Percentiles rank a stretch among this genome's conserved stretches.
Conservation (phyloP, 2,113 vertebrate species). For the Dolichotis patagonum region DNA sequence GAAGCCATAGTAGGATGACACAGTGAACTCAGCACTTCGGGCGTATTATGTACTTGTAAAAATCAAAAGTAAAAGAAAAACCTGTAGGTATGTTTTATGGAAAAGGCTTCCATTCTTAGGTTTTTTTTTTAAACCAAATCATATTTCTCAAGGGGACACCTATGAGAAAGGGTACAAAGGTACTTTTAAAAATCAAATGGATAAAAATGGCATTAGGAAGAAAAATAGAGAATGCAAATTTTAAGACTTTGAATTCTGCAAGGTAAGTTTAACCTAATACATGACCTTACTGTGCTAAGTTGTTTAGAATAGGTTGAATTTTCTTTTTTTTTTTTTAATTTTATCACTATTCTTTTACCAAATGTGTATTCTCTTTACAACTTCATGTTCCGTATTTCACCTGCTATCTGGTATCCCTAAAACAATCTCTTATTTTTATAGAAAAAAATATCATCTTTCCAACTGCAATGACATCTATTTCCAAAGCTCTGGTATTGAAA, state of each 20-base stretch:
- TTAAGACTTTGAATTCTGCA: constrained; percentile 17
- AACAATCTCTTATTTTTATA: constrained; percentile 19
- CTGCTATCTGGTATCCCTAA: constrained; percentile 8
- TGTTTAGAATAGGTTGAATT: not conserved
- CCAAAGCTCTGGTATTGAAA: not conserved
- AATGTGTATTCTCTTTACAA: not conserved
- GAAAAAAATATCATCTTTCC: not conserved
- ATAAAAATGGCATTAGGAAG: not conserved
- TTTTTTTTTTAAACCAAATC: not conserved
- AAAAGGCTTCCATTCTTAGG: not conserved
- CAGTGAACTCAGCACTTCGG: not conserved
- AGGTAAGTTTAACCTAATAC: not conserved
- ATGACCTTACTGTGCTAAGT: not conserved
- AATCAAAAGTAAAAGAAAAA: constrained; percentile 22
- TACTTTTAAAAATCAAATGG: not conserved
- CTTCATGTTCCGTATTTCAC: not conserved
- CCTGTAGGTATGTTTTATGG: not conserved
- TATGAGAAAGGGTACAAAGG: not conserved
- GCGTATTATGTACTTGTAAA: not conserved
- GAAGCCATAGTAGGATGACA: not conserved
- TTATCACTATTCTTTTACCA: not conserved
- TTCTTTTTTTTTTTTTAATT: constrained; percentile 15
- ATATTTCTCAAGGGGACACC: not conserved
- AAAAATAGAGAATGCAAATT: not conserved
- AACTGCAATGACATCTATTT: not conserved